Conservation (phyloP, 2,888 invertebrate species). For the Desoria tigrina region DNA sequence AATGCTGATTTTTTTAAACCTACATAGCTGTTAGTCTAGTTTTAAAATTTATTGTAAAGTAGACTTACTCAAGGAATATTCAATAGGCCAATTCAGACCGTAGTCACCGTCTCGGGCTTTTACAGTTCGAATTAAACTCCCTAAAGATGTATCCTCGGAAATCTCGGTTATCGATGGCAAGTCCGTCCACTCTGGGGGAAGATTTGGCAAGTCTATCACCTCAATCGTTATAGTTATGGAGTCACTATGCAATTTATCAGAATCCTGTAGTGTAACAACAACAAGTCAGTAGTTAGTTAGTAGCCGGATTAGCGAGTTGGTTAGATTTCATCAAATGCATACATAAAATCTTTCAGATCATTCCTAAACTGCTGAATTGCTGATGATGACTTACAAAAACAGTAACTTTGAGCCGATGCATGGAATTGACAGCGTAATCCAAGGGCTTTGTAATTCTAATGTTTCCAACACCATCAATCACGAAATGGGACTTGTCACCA, state of each 20-base stretch:
- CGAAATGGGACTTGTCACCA: conserved; percentile 1
- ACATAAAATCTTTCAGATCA: too few species aligned
- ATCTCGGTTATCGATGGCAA: conserved; percentile 10
- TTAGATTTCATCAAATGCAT: too few species aligned
- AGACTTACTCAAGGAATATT: background rate
- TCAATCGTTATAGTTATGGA: conserved; percentile 15
- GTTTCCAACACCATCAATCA: conserved; percentile 13
- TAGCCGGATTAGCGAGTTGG: too few species aligned
- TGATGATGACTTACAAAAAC: too few species aligned
- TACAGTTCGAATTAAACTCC: background rate
- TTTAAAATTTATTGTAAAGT: background rate
- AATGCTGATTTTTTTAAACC: background rate
- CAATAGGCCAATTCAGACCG: conserved; percentile 23
- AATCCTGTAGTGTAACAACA: conserved; percentile 4
- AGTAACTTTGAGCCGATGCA: conserved; percentile 19
- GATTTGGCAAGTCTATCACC: conserved; percentile 24
- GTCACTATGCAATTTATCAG: background rate
- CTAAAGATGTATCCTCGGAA: background rate
- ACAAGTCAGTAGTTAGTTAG: too few species aligned
- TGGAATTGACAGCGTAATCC: conserved; percentile 9
- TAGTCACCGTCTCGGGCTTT: conserved; percentile 32
- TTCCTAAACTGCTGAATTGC: too few species aligned
- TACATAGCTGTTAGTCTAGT: background rate
- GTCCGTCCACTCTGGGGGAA: conserved; percentile 26
- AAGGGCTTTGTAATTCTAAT: conserved; percentile 8